Evolutionary conservation across 2,797 vertebrate genomes (phyloP).

Genomic region (Mareca penelope): DNA sequence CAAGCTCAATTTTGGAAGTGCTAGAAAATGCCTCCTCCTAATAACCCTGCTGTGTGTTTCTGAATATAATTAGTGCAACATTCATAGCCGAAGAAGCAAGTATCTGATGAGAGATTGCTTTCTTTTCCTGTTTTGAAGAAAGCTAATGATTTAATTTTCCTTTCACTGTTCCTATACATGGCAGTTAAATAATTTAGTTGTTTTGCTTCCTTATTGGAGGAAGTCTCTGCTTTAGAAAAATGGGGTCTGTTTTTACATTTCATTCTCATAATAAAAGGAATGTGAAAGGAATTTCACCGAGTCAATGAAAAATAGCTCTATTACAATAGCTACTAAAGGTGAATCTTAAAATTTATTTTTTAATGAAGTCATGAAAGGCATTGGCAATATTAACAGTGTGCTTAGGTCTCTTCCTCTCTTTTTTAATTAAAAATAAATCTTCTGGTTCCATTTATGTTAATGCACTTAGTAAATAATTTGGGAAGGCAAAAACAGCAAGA

Average conservation of each 20-base stretch:
- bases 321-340: slow-evolving; percentile 55
- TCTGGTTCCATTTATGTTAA: slow-evolving; percentile 37
- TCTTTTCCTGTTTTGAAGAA: slow-evolving; percentile 23
- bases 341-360: slow-evolving; percentile 65
- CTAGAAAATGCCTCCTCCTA: neutral
- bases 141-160: slow-evolving; percentile 54
- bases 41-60: neutral
- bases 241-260: slow-evolving; percentile 21
- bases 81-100: neutral
- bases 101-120: neutral
- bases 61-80: neutral
- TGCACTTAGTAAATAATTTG: slow-evolving; percentile 58
- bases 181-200: slow-evolving; percentile 56
- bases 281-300: slow-evolving; percentile 1
- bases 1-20: neutral
- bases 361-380: slow-evolving; percentile 56
- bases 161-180: slow-evolving; percentile 11
- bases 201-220: slow-evolving; percentile 32
- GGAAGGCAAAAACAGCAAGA: slow-evolving; percentile 4
- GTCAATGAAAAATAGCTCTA: slow-evolving; percentile 51
- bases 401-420: slow-evolving; percentile 17
- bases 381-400: slow-evolving; percentile 31
- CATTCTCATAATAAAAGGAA: slow-evolving; percentile 27
- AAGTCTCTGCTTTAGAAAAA: slow-evolving; percentile 5
- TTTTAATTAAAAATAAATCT: slow-evolving; percentile 65